These are phyloP conservation scores for Tolmerus cingulatus DNA, from an alignment of 2,888 invertebrate species.

Conservation along the genomic window DNA sequence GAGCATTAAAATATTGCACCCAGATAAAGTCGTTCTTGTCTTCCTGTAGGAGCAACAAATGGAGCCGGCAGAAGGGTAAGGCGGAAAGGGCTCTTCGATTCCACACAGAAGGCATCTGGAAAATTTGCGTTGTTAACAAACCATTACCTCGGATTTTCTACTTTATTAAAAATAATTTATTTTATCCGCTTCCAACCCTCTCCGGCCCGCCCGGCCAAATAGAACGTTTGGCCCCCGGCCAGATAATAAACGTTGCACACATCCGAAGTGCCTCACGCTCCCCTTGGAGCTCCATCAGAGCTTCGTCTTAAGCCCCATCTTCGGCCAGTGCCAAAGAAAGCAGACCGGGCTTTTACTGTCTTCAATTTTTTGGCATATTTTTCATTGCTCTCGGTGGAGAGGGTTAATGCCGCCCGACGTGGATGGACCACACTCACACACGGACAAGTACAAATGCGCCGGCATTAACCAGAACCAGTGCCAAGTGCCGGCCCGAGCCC, in stretches of 20 bases:
- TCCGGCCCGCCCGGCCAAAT: not conserved
- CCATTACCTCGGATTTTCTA: slow-evolving; percentile 27
- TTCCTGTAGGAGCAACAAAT: not conserved
- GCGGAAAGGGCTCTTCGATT: not conserved
- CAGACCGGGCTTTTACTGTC: not conserved
- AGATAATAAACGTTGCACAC: slow-evolving; percentile 4
- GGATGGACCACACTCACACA: not conserved
- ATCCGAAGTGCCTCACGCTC: not conserved
- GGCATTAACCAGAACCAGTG: not conserved
- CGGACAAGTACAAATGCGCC: not conserved
- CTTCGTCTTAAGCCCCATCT: not conserved
- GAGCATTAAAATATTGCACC: not conserved
- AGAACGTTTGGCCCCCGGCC: not conserved
- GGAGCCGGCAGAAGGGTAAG: not conserved
- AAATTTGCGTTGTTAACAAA: slow-evolving; percentile 33
- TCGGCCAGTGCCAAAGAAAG: not conserved
- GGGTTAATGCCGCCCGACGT: not conserved
- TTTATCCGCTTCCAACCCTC: not conserved
- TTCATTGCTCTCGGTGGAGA: not conserved
- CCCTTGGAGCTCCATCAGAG: not conserved
- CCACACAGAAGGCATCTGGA: not conserved
- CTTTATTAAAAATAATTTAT: slow-evolving; percentile 41
- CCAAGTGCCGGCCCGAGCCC: not conserved
- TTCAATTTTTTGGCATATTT: not conserved
- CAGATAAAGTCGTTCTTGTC: not conserved